Percentiles rank a stretch among this genome's conserved stretches.
These are phyloP conservation scores for Dorcus parallelipipedus DNA, from an alignment of 2,888 invertebrate genomes.

Conservation along the genomic window DNA sequence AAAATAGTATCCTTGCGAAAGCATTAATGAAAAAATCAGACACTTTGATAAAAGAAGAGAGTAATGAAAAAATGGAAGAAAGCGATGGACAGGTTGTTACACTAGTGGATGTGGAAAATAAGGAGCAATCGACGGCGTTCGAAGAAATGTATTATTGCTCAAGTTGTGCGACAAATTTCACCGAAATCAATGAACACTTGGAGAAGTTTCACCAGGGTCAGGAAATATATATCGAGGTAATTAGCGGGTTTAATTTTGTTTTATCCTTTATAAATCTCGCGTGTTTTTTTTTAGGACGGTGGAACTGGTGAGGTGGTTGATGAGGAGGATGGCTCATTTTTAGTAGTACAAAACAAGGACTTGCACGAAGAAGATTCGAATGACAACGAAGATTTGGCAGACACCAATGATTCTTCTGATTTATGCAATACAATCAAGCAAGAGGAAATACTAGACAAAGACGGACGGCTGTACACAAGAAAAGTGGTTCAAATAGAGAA, in stretches of 20 bases:
- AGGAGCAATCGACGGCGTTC: conserved; percentile 26
- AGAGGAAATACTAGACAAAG: conserved; percentile 52
- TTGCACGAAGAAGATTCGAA: conserved; percentile 13
- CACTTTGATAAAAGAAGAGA: neutral
- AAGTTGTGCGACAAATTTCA: conserved; percentile 62
- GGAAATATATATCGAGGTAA: conserved; percentile 64
- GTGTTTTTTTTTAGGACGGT: conserved; percentile 11
- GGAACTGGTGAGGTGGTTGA: conserved; percentile 14
- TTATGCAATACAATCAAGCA: conserved; percentile 47
- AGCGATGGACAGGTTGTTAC: conserved; percentile 16
- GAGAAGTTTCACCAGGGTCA: conserved; percentile 64
- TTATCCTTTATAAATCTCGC: too few species aligned
- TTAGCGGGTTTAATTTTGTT: neutral
- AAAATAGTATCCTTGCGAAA: conserved; percentile 14
- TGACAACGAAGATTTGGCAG: conserved; percentile 7
- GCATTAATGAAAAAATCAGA: conserved; percentile 7
- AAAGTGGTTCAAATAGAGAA: conserved; percentile 60
- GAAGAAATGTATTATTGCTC: conserved; percentile 61
- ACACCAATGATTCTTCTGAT: conserved; percentile 19
- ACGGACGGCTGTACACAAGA: conserved; percentile 51
- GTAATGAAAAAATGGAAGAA: conserved; percentile 22
- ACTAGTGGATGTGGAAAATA: conserved; percentile 14
- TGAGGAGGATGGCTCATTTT: conserved; percentile 11
- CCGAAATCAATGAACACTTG: conserved; percentile 63
- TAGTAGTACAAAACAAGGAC: conserved; percentile 14